Conservation (phyloP, 2,888 invertebrate species). For the Synergus laeviventris region DNA sequence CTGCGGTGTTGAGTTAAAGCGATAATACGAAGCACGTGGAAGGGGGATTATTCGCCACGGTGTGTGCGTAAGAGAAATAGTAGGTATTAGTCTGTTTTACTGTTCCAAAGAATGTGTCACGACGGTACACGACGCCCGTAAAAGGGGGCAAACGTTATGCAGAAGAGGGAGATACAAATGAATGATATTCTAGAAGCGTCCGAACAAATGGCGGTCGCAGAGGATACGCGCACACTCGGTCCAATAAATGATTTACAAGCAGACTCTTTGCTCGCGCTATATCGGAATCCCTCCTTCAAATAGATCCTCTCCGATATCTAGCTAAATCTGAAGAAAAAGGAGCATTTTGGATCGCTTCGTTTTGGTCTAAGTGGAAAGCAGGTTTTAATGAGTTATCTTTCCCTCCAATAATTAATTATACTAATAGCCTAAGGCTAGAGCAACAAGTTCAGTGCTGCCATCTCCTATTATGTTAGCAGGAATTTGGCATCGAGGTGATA, state of each 20-base stretch:
- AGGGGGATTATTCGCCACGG: slow-evolving; percentile 11
- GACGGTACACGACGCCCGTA: slow-evolving; percentile 9
- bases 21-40: slow-evolving; percentile 26
- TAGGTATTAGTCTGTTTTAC: slow-evolving; percentile 17
- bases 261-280: not conserved
- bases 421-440: not conserved
- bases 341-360: not conserved
- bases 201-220: slow-evolving; percentile 64
- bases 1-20: not conserved
- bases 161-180: slow-evolving; percentile 57
- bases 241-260: slow-evolving; percentile 22
- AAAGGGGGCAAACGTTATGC: not conserved
- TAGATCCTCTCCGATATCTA: not conserved
- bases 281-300: slow-evolving; percentile 11
- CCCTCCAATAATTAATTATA: not conserved
- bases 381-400: not conserved
- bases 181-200: slow-evolving; percentile 70
- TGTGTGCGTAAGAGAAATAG: slow-evolving; percentile 33
- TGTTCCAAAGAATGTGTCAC: slow-evolving; percentile 27
- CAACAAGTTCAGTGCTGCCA: not conserved
- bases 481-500: not conserved
- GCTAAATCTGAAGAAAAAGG: not conserved
- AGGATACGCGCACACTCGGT: slow-evolving; percentile 30
- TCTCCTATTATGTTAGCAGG: not conserved
- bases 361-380: not conserved